phyloP scores from a whole-genome alignment of 23 tunicate genomes.

The Clavelina lepadiformis region DNA sequence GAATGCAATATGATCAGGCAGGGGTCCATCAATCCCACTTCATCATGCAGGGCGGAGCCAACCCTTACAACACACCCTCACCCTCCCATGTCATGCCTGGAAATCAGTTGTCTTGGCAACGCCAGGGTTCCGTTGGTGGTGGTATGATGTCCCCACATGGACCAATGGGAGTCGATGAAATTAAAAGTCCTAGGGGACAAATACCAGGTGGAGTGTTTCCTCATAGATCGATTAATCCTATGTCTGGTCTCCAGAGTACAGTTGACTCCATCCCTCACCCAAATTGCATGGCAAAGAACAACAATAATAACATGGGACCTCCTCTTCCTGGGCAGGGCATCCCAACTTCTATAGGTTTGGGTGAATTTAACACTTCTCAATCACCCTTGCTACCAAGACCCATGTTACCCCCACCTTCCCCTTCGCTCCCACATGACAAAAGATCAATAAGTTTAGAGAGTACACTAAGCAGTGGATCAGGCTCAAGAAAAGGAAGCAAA shows the following conservation, averaged over 20 bases:
- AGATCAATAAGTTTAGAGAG: constrained; percentile 67
- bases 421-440: constrained; percentile 44
- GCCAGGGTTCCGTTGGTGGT: constrained; percentile 16
- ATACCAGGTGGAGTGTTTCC: constrained; percentile 1
- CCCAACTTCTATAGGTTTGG: constrained; percentile 31
- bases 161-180: constrained; percentile 12
- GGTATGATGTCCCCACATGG: constrained; percentile 34
- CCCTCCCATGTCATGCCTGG: constrained; percentile 9
- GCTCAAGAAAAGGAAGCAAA: constrained; percentile 38
- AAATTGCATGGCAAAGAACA: constrained; percentile 38
- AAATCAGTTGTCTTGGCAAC: constrained; percentile 40
- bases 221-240: constrained; percentile 44
- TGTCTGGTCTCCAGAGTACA: constrained; percentile 83
- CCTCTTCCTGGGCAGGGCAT: constrained; percentile 37
- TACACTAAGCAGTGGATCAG: background rate
- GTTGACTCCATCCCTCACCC: constrained; percentile 71
- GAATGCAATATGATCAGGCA: constrained; percentile 27
- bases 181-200: constrained; percentile 45
- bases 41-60: background rate
- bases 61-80: background rate
- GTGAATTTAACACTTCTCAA: constrained; percentile 12
- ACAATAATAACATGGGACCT: constrained; percentile 62
- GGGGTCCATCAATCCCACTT: background rate
- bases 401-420: constrained; percentile 76
- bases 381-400: constrained; percentile 13